Evolutionary conservation across 1,140 invertebrate genomes (phyloP), one percentile per base, ranked within the genome.

Genomic region (Papilio xuthus): DNA sequence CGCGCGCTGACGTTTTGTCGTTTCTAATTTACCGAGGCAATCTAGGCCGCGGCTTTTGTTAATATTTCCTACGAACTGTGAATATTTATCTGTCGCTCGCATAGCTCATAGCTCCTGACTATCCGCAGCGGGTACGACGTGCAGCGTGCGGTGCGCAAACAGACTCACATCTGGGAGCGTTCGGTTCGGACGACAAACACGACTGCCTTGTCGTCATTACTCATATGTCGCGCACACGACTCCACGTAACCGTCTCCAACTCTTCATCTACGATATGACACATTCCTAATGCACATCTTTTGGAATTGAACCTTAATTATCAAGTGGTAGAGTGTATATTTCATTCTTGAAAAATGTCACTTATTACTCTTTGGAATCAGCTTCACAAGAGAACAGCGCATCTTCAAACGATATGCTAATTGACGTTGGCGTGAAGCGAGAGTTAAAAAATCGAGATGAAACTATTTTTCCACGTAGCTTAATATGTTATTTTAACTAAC

Each of bases 341-440:
- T 47, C 73, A 80, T 69, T 81, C 23, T 26, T 28, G 28, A 71
- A 63, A 77, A 67, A 76, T 78, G 63, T 78, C 50, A 73, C 78
- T 85, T 85, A 81, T 81, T 78, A 80, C 79, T 73, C 85, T 85
- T 85, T 77, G 72, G 74, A 83, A 84, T 78, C 63, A 79, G 56
- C 80, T 78, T 81, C 78, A 77, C 76, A 83, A 85, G 78, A 84
- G 79, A 88, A 84, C 84, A 89, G 82, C 84, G 85, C 85, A 87
- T 91, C 91, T 92, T 89, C 89, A 90, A 93, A 91, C 90, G 87
- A 92, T 86, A 90, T 92, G 91, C 88, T 93, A 92, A 93, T 92
- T 93, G 92, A 92, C 90, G 86, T 78, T 83, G 84, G 86, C 85
- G 90, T 88, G 87, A 92, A 89, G 84, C 88, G 84, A 84, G 82